phyloP scores from a whole-genome alignment of 1,140 invertebrate genomes.

The Tyrophagus putrescentiae region DNA sequence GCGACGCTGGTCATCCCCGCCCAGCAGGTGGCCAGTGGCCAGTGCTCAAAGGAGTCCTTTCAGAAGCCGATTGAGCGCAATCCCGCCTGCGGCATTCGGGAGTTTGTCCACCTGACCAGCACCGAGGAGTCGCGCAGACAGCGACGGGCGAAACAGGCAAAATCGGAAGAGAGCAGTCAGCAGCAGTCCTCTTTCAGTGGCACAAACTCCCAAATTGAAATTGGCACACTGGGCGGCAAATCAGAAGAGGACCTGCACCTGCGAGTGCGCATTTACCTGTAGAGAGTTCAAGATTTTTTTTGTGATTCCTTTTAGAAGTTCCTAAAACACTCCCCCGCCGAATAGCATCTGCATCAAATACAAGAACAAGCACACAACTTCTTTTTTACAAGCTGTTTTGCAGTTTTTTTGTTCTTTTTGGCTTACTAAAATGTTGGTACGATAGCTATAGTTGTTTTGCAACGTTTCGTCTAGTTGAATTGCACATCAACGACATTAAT shows the following conservation, averaged over 20 bases:
- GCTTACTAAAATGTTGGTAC: too few species aligned
- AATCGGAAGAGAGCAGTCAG: neutral
- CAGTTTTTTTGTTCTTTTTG: too few species aligned
- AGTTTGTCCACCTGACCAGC: neutral
- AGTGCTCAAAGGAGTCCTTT: constrained; percentile 6
- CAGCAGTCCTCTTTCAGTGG: neutral
- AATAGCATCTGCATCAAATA: too few species aligned
- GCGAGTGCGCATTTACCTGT: constrained; percentile 7
- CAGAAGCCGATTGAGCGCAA: constrained; percentile 19
- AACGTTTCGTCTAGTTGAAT: too few species aligned
- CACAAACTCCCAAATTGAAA: neutral
- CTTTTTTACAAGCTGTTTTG: too few species aligned
- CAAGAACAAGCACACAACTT: too few species aligned
- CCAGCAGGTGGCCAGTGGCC: neutral
- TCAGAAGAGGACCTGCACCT: constrained; percentile 4
- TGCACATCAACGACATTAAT: too few species aligned
- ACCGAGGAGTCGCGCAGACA: neutral
- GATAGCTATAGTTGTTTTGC: too few species aligned
- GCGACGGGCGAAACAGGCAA: neutral
- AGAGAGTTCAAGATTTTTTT: too few species aligned
- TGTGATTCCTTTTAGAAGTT: too few species aligned
- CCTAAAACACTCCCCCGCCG: too few species aligned
- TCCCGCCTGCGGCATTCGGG: constrained; percentile 15
- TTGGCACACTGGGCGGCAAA: neutral
- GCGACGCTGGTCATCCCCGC: neutral